Base-by-base conservation (phyloP, 1,140 invertebrate genomes). In the Drosophila busckii region DNA sequence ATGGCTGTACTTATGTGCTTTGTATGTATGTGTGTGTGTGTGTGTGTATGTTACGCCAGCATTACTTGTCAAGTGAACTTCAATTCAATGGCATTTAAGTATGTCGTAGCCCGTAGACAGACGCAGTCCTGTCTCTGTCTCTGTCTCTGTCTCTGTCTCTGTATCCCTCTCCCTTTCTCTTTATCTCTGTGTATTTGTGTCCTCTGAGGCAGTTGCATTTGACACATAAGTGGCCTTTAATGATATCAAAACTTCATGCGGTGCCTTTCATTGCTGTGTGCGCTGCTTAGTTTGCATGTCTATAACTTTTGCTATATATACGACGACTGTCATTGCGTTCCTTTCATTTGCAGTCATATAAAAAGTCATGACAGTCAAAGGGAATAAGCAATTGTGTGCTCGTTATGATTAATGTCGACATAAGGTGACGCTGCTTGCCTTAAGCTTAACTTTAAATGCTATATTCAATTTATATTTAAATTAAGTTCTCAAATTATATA, bases 161-260 rank as follows among this genome's bases (percentile, higher is more conserved):
- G 12, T 31, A n/a, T n/a, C n/a, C n/a, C n/a, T 45, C 19, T 58
- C 66, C 29, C 35, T 28, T 49, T 59, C 46, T 40, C 42, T 22
- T 10, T 41, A 20, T 35, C 17, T 23, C 13, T 20, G 16, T 9
- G n/a, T 23, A n/a, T 34, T 28, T 10, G 35, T 41, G 12, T 31
- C n/a, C 35, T 20, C 55, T 53, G 45, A 61, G 67, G 55, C 45
- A 68, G 42, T 73, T 67, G 69, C 69, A 73, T 73, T 73, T 73
- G 69, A 73, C 69, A 73, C 69, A 73, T 73, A 73, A 73, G 69
- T 73, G 69, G 69, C 63, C 69, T 73, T 73, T 73, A 73, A 73
- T 73, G 69, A 73, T 73, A 73, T 73, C 69, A 73, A n/a, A 73
- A 73, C 63, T 73, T 73, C 45, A 66, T 61, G 49, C 54, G 48